Evolutionary conservation across 2,888 invertebrate species (phyloP), one percentile per base, ranked within the genome.

Genomic region (Melanargia galathea): DNA sequence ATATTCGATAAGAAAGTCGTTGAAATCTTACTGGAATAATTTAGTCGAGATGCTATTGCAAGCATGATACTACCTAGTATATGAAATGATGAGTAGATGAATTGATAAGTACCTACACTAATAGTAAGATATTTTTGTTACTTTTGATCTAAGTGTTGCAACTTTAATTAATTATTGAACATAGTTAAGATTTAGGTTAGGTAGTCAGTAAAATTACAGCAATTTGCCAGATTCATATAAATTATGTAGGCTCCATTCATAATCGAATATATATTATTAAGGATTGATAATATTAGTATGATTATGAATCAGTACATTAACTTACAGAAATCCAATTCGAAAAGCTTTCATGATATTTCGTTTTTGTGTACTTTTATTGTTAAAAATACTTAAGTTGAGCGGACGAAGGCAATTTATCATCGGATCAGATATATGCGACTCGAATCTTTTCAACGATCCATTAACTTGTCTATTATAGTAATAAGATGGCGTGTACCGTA

Each of bases 351-450:
- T 33, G 40, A 55, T 52, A 46, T 33, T 55, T 46, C n/a, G 51
- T 63, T 60, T 61, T 51, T 45, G 61, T 38, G 22, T 38, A 40
- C 52, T 62, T 62, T 62, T 49, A 62, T 54, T 59, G 62, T 58
- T 57, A 55, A 62, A 65, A 33, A 38, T 18, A 26, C 38, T 59
- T 18, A 46, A 58, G 46, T 43, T 30, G 54, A 58, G 54, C 48
- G 62, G 62, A 58, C 57, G 54, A 48, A 55, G 48, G 58, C 54
- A 59, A 65, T 62, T 65, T 65, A 65, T 65, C 58, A 65, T 59
- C 62, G 62, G 40, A 54, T 65, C 65, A 55, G 40, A 33, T 38
- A 58, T 54, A 55, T 40, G 52, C 62, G 58, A 40, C 57, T 65
- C 58, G 40, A 22, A 64, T 62, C 45, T 46, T 62, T 54, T 62